phyloP scores from a whole-genome alignment of 2,888 invertebrate species.

The Caradrina kadenii region DNA sequence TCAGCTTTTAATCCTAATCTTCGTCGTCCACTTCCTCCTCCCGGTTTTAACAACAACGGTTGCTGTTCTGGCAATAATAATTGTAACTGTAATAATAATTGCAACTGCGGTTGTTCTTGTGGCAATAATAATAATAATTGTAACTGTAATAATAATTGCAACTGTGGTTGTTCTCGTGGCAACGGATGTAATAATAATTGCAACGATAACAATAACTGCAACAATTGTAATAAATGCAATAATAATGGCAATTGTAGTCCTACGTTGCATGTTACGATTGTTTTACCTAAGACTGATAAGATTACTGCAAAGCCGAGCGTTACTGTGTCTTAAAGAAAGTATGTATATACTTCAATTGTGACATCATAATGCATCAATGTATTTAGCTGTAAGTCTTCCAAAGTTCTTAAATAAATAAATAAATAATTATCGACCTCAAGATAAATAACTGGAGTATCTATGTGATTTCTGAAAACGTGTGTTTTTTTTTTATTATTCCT shows the following conservation, averaged over 20 bases:
- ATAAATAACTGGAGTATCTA: too few species aligned
- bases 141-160: not conserved
- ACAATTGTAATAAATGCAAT: slow-evolving; percentile 17
- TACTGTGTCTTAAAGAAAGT: slow-evolving; percentile 16
- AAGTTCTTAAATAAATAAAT: too few species aligned
- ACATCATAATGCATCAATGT: too few species aligned
- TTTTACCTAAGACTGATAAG: slow-evolving; percentile 45
- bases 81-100: slow-evolving; percentile 6
- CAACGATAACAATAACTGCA: slow-evolving; percentile 9
- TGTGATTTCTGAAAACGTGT: not conserved
- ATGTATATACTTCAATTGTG: not conserved
- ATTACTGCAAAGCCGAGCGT: slow-evolving; percentile 3
- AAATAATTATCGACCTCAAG: not conserved
- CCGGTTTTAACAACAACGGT: slow-evolving; percentile 15
- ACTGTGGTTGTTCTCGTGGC: slow-evolving; percentile 5
- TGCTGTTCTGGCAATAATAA: slow-evolving; percentile 14
- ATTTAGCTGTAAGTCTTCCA: too few species aligned
- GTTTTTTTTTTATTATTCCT: not conserved
- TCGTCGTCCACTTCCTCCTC: not conserved
- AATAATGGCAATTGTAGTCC: slow-evolving; percentile 13
- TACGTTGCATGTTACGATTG: slow-evolving; percentile 48
- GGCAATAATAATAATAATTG: slow-evolving; percentile 2
- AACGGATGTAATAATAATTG: slow-evolving; percentile 12
- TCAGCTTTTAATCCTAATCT: slow-evolving; percentile 15
- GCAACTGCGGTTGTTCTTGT: slow-evolving; percentile 9